Conservation (phyloP, 1,140 invertebrate species). For the Achroia grisella region DNA sequence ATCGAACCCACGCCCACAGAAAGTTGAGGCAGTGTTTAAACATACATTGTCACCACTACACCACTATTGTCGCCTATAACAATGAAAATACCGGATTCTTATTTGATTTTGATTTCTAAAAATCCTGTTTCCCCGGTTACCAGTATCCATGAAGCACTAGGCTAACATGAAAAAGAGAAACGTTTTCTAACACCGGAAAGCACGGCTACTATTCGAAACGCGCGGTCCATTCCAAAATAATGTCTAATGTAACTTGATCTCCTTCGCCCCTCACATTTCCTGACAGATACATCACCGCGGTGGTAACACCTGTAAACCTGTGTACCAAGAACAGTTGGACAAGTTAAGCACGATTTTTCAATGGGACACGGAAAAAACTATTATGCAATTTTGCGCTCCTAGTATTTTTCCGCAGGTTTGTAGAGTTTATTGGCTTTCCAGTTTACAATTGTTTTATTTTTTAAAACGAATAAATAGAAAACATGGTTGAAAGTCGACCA, state of each 20-base stretch:
- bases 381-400: conserved; percentile 11
- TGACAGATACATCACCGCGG: neutral
- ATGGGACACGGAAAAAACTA: conserved; percentile 13
- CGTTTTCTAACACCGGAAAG: conserved; percentile 40
- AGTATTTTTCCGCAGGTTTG: conserved; percentile 11
- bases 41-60: too few relatives aligned
- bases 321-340: conserved; percentile 1
- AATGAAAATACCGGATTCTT: too few relatives aligned
- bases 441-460: too few relatives aligned
- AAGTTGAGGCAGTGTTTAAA: too few relatives aligned
- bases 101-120: too few relatives aligned
- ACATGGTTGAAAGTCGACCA: too few relatives aligned
- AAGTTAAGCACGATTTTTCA: conserved; percentile 6
- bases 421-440: conserved; percentile 9
- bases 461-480: too few relatives aligned
- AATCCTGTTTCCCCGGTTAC: conserved; percentile 5
- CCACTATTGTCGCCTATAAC: too few relatives aligned
- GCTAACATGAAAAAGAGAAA: conserved; percentile 34
- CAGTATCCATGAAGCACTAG: conserved; percentile 21
- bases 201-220: conserved; percentile 28
- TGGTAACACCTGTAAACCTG: neutral
- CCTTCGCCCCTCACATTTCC: neutral
- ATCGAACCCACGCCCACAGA: too few relatives aligned
- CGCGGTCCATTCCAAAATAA: conserved; percentile 25
- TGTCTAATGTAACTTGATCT: conserved; percentile 10